Base-by-base conservation (phyloP, 2,113 vertebrate species). In the Hyaena hyaena region DNA sequence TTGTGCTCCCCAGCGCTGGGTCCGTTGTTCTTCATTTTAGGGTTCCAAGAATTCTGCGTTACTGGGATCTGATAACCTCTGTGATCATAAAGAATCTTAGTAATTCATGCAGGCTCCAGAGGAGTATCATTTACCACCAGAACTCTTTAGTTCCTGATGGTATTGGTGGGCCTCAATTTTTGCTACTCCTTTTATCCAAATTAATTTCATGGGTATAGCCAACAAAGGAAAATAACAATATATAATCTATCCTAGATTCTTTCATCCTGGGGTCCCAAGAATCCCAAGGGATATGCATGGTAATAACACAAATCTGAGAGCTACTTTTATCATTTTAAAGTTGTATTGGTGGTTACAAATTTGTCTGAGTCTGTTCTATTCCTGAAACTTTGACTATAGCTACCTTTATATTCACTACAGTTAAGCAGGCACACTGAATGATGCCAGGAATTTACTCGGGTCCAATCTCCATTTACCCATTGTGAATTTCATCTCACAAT, bases 31-130 rank as follows among this genome's bases (percentile, higher is more conserved):
- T 88, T 91, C 71, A 79, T 66, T 86, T 66, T 43, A 53, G 53
- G 35, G 6, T 43, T 55, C 28, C 12, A 61, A n/a, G 73, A 77
- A 81, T 71, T 88, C 33, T 82, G 5, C 31, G 45, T 90, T 43
- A 61, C 82, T 58, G 69, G 58, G 73, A 89, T 43, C 26, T 86
- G 71, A 71, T 88, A 43, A 95, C 55, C 50, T n/a, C 69, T 66
- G 9, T 85, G 43, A 85, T 81, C 31, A 28, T 58, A 69, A 94
- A 90, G 39, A 71, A 94, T 82, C 73, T 63, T 92, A 66, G 94
- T 95, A 88, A 91, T 28, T 55, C 63, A 93, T 91, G 74, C 39
- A 58, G 93, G 16, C 68, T 94, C 96, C 65, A 53, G 84, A 95
- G 83, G 69, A 92, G 65, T 58, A 26, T 79, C 69, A 39, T 88